Evolutionary conservation across 2,113 vertebrate genomes (phyloP).

Genomic region (Nesospiza acunhae): DNA sequence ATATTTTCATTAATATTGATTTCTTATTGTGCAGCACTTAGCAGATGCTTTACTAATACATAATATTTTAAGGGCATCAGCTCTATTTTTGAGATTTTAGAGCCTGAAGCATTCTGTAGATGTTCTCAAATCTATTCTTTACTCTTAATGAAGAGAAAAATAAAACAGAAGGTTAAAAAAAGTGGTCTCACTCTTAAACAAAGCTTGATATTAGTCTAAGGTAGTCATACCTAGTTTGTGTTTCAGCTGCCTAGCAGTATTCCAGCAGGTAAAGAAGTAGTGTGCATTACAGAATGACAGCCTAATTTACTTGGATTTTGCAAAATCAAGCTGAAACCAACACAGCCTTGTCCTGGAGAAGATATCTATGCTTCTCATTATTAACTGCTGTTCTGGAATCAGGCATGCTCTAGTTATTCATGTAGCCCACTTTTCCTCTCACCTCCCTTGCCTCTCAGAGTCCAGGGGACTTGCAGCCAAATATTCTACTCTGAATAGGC

Average conservation of each 20-base stretch:
- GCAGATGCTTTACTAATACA: neutral
- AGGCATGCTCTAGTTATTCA: neutral
- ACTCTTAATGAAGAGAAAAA: neutral
- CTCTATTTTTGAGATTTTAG: neutral
- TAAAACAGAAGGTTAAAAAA: neutral
- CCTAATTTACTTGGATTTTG: neutral
- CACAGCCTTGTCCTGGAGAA: neutral
- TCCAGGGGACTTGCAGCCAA: neutral
- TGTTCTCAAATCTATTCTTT: neutral
- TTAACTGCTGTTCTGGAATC: neutral
- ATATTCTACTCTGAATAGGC: neutral
- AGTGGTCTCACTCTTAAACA: neutral
- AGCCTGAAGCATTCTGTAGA: neutral
- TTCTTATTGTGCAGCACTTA: neutral
- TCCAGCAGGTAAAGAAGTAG: neutral
- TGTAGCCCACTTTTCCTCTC: neutral
- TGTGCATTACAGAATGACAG: neutral
- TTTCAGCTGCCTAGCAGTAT: neutral
- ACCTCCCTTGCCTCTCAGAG: neutral
- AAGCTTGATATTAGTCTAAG: neutral
- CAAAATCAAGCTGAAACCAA: neutral
- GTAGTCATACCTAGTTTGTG: rapidly evolving
- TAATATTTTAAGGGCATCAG: neutral
- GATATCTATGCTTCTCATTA: neutral
- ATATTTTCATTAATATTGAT: neutral